phyloP scores from a whole-genome alignment of 1,140 invertebrate species.

The Pseudomyrmex concolor region DNA sequence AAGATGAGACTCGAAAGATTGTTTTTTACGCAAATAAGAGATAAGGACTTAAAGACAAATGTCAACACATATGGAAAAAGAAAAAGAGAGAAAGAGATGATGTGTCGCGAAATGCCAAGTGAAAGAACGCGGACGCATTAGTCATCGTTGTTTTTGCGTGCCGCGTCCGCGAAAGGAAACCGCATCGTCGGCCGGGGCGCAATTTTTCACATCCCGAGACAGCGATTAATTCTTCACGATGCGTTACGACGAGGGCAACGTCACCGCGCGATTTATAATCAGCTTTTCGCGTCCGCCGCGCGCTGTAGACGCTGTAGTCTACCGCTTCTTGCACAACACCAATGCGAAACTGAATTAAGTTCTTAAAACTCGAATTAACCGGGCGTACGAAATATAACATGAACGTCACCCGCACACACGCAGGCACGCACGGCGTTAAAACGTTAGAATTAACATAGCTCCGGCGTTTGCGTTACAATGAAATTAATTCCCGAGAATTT shows the following conservation, averaged over 20 bases:
- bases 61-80: background rate
- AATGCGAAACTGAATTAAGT: slow-evolving; percentile 70
- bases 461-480: slow-evolving; percentile 68
- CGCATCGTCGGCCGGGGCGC: slow-evolving; percentile 45
- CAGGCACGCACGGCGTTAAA: slow-evolving; percentile 61
- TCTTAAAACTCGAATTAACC: slow-evolving; percentile 66
- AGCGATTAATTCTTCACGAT: slow-evolving; percentile 58
- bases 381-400: slow-evolving; percentile 43
- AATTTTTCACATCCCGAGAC: slow-evolving; percentile 55
- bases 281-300: slow-evolving; percentile 48
- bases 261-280: slow-evolving; percentile 65
- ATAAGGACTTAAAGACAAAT: background rate
- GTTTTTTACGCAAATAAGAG: background rate
- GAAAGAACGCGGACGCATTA: slow-evolving; percentile 39
- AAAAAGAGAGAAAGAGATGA: slow-evolving; percentile 17
- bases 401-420: background rate
- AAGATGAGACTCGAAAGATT: background rate
- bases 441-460: slow-evolving; percentile 70
- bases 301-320: slow-evolving; percentile 37
- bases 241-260: slow-evolving; percentile 24
- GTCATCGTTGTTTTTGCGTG: slow-evolving; percentile 51
- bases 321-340: slow-evolving; percentile 35
- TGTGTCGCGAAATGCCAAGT: slow-evolving; percentile 42
- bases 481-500: slow-evolving; percentile 73
- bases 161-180: slow-evolving; percentile 43